Evolutionary conservation across 64 coral and sea anemone genomes (phyloP), one percentile per base, ranked within the genome.

Genomic region (Acropora tenuis): DNA sequence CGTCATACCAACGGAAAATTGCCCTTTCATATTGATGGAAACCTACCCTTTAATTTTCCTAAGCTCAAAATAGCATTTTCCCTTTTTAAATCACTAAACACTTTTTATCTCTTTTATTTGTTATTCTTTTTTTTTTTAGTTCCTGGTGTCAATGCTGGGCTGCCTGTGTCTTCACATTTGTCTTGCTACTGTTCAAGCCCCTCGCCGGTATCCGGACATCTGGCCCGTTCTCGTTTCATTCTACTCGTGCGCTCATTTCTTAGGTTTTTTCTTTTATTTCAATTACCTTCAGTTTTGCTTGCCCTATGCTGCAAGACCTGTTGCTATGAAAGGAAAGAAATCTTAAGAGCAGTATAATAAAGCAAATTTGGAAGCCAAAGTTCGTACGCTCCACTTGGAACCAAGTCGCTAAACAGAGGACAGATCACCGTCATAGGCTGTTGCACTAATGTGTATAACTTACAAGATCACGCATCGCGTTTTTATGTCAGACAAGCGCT

Each of bases 141-240:
- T 99, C 61, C 10, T 90, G 48, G 4, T 96, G 20, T 99, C 97
- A 16, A 50, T 92, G 5, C 20, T 88, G 43, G 94, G 97, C 52
- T 61, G 50, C 40, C 2, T 96, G 47, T 48, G 83, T 55, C 50
- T 99, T 40, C 97, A 99, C 20, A 18, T 69, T 10, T 69, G 84
- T 44, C 80, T 88, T 66, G 83, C 81, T 78, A 52, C 85, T 17
- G 75, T 96, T 17, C 59, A 71, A 15, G 86, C 97, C 5, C 92
- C 97, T 8, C 18, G 30, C 2, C 82, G 85, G 3, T 99, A 94
- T 57, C 97, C 97, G 20, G 97, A 99, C 74, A 88, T 99, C 55
- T 99, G 93, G 89, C 94, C 97, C 40, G 94, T 99, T 4, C 88
- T 99, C 13, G 96, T 99, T n/a, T 99, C 97, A 45, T 5, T 99